phyloP scores from a whole-genome alignment of 2,888 invertebrate species.

The Pterobdella sp. region DNA sequence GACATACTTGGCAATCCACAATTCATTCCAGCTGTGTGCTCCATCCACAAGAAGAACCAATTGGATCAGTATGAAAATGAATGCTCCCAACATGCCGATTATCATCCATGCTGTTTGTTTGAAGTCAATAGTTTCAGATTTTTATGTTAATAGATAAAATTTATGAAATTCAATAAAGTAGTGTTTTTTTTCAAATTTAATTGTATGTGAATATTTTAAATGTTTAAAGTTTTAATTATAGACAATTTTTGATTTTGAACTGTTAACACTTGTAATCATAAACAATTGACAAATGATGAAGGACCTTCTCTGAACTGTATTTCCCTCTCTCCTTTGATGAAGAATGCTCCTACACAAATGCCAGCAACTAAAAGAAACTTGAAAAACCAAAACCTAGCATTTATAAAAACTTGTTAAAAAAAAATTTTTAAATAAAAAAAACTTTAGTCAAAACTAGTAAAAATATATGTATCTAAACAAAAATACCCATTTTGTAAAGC shows the following conservation, averaged over 20 bases:
- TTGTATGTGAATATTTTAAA: not conserved
- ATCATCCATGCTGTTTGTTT: constrained; percentile 73
- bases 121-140: not conserved
- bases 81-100: constrained; percentile 67
- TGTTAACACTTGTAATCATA: not conserved
- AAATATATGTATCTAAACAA: not conserved
- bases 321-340: constrained; percentile 57
- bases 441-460: not conserved
- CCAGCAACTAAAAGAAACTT: constrained; percentile 85
- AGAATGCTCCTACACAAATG: constrained; percentile 87
- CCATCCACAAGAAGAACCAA: constrained; percentile 92
- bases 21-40: constrained; percentile 92
- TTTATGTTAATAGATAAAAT: not conserved
- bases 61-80: constrained; percentile 76
- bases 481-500: constrained; percentile 88
- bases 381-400: constrained; percentile 80
- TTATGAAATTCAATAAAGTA: not conserved
- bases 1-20: not conserved
- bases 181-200: not conserved
- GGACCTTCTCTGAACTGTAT: constrained; percentile 24
- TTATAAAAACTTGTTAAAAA: not conserved
- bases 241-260: not conserved
- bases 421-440: not conserved
- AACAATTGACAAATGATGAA: not conserved
- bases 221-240: not conserved